These are phyloP conservation scores for Ceratitis capitata DNA, from an alignment of 1,140 invertebrate genomes.

Conservation along the genomic window DNA sequence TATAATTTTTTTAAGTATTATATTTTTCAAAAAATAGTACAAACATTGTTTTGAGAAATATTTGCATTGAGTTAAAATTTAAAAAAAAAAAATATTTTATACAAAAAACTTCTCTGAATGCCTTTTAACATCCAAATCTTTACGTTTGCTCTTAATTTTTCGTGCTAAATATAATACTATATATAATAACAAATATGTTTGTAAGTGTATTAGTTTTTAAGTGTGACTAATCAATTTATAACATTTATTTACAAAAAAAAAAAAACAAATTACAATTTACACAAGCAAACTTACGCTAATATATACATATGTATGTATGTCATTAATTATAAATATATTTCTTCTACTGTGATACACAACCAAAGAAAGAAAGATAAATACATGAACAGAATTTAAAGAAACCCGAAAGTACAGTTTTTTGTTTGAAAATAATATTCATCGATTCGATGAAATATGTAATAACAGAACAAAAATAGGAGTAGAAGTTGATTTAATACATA, in stretches of 20 bases:
- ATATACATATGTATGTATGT: no score
- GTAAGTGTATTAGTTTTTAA: not conserved
- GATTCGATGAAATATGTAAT: not conserved
- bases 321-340: not conserved
- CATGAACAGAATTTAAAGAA: not conserved
- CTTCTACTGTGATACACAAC: conserved; percentile 38
- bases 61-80: not conserved
- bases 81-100: not conserved
- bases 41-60: no score
- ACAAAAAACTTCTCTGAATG: not conserved
- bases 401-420: not conserved
- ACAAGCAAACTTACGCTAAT: not conserved
- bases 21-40: no score
- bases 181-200: not conserved
- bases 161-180: not conserved
- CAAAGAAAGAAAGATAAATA: conserved; percentile 34
- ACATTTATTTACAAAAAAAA: not conserved
- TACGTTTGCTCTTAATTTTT: not conserved
- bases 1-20: not conserved
- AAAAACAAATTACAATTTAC: not conserved
- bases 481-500: no score
- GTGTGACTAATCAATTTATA: conserved; percentile 23
- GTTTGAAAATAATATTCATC: not conserved
- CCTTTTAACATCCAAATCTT: not conserved
- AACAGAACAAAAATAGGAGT: not conserved